These are phyloP conservation scores for Passer domesticus DNA, from an alignment of 2,113 vertebrate genomes.

Conservation along the genomic window DNA sequence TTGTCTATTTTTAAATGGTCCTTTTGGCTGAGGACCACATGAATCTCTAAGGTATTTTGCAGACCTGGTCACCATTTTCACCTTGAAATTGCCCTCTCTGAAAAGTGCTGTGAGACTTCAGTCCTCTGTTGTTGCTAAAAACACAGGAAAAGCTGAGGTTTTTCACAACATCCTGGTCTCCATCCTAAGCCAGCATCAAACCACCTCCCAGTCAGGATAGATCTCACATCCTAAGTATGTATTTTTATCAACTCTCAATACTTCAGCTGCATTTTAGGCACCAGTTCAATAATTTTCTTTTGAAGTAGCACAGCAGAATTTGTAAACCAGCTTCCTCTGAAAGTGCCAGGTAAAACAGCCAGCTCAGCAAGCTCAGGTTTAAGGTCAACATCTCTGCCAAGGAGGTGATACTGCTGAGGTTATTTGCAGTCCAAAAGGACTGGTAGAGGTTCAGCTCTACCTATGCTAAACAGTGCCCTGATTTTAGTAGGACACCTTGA, in stretches of 20 bases:
- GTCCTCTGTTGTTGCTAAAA: neutral
- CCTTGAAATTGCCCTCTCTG: neutral
- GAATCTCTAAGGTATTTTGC: neutral
- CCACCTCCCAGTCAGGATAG: neutral
- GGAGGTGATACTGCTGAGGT: constrained; percentile 16
- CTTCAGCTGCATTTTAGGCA: constrained; percentile 8
- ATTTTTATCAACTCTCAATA: neutral
- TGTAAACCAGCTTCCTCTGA: constrained; percentile 14
- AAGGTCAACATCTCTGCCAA: constrained; percentile 51
- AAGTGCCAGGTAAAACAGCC: constrained; percentile 31
- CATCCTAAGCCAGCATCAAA: accelerated
- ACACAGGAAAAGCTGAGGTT: neutral
- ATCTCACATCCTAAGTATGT: neutral
- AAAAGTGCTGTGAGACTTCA: neutral
- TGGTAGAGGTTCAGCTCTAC: neutral
- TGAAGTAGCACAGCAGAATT: constrained; percentile 28
- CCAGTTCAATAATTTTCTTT: neutral
- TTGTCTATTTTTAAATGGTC: constrained; percentile 49
- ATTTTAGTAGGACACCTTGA: neutral
- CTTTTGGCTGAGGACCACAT: neutral
- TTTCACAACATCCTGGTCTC: neutral
- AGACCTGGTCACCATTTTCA: neutral
- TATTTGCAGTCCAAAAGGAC: constrained; percentile 9
- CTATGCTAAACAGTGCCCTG: neutral
- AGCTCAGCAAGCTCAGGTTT: constrained; percentile 35